Conservation (phyloP, 2,888 invertebrate species). For the Coecobrya sp. region DNA sequence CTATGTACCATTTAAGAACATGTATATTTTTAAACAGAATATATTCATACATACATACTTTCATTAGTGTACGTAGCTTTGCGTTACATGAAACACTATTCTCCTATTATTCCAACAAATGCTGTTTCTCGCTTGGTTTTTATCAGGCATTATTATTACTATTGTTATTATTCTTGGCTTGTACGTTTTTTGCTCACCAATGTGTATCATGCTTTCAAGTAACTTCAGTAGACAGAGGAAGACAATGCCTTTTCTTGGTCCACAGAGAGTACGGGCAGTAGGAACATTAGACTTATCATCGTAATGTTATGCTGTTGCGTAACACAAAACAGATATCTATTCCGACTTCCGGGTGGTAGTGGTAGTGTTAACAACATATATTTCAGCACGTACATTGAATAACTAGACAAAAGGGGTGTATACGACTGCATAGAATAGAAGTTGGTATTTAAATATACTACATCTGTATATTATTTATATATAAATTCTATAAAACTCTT, state of each 20-base stretch:
- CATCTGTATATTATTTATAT: too few relatives aligned
- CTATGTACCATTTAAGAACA: background rate
- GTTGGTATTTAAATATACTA: too few relatives aligned
- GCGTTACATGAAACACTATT: background rate
- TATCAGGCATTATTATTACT: slow-evolving; percentile 56
- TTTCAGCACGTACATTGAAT: background rate
- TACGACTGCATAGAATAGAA: too few relatives aligned
- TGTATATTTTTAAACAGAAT: background rate
- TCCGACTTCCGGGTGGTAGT: slow-evolving; percentile 15
- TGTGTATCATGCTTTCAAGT: background rate
- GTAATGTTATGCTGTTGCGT: background rate
- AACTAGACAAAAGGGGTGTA: background rate
- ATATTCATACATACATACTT: background rate
- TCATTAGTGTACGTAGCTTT: background rate
- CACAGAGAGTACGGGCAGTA: slow-evolving; percentile 30
- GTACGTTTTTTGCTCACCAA: slow-evolving; percentile 11
- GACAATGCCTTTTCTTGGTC: slow-evolving; percentile 28
- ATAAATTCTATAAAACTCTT: too few relatives aligned
- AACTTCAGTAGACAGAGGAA: background rate
- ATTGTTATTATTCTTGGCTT: slow-evolving; percentile 53
- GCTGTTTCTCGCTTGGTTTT: slow-evolving; percentile 39
- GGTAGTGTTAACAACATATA: background rate
- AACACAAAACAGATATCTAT: slow-evolving; percentile 51
- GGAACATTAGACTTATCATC: background rate
- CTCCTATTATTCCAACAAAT: background rate